Conservation (phyloP, 2,888 invertebrate genomes). For the Crossocerus cetratus region DNA sequence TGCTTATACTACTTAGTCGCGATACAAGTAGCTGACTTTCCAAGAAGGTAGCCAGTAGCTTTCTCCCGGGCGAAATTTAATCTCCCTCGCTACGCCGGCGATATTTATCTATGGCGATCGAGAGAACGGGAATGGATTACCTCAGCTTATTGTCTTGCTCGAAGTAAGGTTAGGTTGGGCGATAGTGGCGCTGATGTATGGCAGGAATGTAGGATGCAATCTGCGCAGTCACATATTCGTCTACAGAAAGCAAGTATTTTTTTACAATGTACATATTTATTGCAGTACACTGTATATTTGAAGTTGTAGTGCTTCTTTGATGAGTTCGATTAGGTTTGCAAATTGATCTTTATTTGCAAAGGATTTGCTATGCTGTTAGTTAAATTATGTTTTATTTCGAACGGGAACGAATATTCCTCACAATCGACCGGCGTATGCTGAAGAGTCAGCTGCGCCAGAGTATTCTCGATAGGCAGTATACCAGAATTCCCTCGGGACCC, state of each 20-base stretch:
- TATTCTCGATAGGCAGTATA: too few relatives aligned
- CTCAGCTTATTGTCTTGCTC: conserved; percentile 19
- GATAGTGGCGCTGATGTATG: neutral
- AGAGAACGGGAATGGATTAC: conserved; percentile 20
- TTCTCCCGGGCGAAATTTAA: conserved; percentile 18
- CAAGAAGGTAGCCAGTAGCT: conserved; percentile 16
- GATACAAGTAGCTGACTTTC: neutral
- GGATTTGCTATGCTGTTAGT: too few relatives aligned
- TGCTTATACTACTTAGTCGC: conserved; percentile 5
- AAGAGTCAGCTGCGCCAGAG: neutral
- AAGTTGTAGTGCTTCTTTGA: too few relatives aligned
- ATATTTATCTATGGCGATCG: conserved; percentile 29
- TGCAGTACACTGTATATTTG: too few relatives aligned
- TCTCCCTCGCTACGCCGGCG: conserved; percentile 7
- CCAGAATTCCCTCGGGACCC: neutral
- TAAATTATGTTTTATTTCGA: too few relatives aligned
- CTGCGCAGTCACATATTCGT: conserved; percentile 15
- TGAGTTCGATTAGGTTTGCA: too few relatives aligned
- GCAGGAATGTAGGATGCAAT: neutral
- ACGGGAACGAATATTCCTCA: neutral
- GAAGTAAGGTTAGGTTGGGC: neutral
- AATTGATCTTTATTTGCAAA: too few relatives aligned
- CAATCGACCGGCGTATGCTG: neutral
- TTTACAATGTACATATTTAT: too few relatives aligned
- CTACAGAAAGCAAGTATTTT: too few relatives aligned